Evolutionary conservation across 2,113 vertebrate genomes (phyloP).

Genomic region (Mesitornis unicolor): DNA sequence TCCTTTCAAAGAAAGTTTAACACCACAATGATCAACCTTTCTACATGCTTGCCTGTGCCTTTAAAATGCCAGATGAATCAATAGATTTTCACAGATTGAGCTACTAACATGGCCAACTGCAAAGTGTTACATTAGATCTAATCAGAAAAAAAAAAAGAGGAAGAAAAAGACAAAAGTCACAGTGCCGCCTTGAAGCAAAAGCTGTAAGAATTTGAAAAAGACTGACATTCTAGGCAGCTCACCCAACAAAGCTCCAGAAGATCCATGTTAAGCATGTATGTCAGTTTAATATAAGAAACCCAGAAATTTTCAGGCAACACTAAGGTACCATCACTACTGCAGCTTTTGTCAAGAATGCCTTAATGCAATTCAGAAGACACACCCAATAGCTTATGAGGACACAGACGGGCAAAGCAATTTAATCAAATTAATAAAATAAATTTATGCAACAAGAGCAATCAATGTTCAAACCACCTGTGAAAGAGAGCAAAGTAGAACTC

Average conservation of each 20-base stretch:
- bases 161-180: neutral
- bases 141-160: neutral
- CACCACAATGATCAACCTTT: neutral
- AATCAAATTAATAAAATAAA: neutral
- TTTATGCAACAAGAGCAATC: neutral
- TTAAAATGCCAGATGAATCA: neutral
- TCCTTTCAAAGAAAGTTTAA: neutral
- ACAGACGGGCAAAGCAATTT: neutral
- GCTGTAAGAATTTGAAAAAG: neutral
- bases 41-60: neutral
- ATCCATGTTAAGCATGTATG: fast-evolving
- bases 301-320: neutral
- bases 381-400: neutral
- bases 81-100: neutral
- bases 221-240: neutral
- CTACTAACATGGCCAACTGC: neutral
- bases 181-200: neutral
- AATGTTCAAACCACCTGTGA: neutral
- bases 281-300: neutral
- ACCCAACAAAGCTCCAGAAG: neutral
- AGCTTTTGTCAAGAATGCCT: neutral
- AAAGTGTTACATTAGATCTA: neutral
- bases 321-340: neutral
- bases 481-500: neutral
- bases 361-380: neutral